phyloP scores from a whole-genome alignment of 2,113 vertebrate genomes.

The Microtus richardsoni region DNA sequence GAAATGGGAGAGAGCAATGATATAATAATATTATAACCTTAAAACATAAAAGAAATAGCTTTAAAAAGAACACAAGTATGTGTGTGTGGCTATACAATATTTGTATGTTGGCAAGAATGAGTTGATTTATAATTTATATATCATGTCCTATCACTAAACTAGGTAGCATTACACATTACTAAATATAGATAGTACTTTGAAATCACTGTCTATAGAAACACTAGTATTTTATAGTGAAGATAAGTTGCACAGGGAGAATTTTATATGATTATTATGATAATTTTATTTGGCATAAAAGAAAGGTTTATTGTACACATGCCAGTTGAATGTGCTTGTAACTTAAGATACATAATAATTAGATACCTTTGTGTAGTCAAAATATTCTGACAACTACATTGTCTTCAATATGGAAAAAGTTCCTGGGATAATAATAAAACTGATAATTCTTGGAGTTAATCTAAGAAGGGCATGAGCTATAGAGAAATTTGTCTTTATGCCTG shows the following conservation, averaged over 20 bases:
- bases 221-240: neutral
- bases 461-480: neutral
- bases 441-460: neutral
- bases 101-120: neutral
- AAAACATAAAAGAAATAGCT: neutral
- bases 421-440: neutral
- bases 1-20: too few species aligned
- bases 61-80: neutral
- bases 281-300: slow-evolving; percentile 2
- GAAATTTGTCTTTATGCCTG: neutral
- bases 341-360: neutral
- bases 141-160: neutral
- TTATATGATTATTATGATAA: slow-evolving; percentile 11
- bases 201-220: neutral
- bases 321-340: neutral
- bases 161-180: neutral
- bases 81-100: neutral
- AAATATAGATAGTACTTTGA: neutral
- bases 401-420: neutral
- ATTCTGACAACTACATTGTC: neutral
- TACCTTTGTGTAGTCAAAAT: neutral
- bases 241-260: neutral
- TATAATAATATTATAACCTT: too few species aligned
- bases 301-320: neutral
- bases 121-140: neutral